phyloP scores from a whole-genome alignment of 2,113 vertebrate genomes.

The Pholis gunnellus region DNA sequence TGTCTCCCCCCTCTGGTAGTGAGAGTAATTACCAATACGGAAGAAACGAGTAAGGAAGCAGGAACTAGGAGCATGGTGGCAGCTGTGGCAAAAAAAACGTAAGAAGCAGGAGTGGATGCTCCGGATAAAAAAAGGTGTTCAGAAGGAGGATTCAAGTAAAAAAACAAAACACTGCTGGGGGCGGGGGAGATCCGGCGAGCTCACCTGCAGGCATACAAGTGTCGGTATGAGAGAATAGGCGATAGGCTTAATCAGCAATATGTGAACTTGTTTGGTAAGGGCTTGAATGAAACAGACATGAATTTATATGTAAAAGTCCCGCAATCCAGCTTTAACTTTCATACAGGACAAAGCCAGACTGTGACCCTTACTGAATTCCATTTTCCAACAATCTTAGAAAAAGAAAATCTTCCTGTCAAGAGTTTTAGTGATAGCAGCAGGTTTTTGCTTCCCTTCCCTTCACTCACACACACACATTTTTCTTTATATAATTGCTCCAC shows the following conservation, averaged over 20 bases:
- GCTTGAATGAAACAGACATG: neutral
- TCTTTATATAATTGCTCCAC: slow-evolving; percentile 12
- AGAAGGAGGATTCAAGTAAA: neutral
- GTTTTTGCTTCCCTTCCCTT: slow-evolving; percentile 27
- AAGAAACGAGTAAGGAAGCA: neutral
- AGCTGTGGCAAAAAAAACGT: neutral
- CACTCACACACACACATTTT: slow-evolving; percentile 9
- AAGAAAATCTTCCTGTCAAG: slow-evolving; percentile 40
- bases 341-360: slow-evolving; percentile 47
- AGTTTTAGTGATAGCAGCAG: slow-evolving; percentile 66
- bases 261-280: neutral
- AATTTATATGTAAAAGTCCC: neutral
- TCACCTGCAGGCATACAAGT: neutral
- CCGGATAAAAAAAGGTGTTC: neutral
- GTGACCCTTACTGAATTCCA: slow-evolving; percentile 46
- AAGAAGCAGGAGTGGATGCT: neutral
- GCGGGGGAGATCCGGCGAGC: neutral
- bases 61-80: neutral
- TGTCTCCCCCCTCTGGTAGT: neutral
- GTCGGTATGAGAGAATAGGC: neutral
- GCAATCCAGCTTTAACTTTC: slow-evolving; percentile 34
- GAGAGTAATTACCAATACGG: neutral
- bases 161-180: neutral
- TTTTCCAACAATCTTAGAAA: slow-evolving; percentile 29
- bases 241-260: neutral